Percentiles rank a stretch among this genome's conserved stretches.
phyloP scores from a whole-genome alignment of 2,797 vertebrate species.

The Benthosema pterotum region DNA sequence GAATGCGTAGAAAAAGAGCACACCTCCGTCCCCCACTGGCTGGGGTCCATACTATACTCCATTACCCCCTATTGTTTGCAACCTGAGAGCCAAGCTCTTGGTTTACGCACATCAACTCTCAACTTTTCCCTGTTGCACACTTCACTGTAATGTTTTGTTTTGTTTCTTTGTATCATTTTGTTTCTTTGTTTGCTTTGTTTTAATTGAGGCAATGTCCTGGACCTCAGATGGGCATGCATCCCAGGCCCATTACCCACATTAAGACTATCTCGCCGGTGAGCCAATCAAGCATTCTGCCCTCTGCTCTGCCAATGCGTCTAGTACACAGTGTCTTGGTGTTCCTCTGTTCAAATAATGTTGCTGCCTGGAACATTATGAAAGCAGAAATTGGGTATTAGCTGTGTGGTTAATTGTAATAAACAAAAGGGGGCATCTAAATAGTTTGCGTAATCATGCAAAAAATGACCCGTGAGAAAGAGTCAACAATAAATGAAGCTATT shows the following conservation, averaged over 20 bases:
- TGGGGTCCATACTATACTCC: background rate
- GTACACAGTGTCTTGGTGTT: conserved; percentile 47
- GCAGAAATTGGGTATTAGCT: conserved; percentile 14
- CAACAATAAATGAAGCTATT: background rate
- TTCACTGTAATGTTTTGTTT: conserved; percentile 33
- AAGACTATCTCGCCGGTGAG: conserved; percentile 18
- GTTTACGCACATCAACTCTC: conserved; percentile 29
- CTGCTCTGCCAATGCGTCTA: conserved; percentile 22
- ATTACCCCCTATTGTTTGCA: conserved; percentile 10
- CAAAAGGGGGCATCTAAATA: no score
- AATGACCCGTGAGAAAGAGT: background rate
- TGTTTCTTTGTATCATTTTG: no score
- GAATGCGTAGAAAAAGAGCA: no score
- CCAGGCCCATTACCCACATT: conserved; percentile 46
- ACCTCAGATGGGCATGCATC: conserved; percentile 34
- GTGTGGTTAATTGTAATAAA: background rate
- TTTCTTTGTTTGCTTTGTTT: conserved; percentile 25
- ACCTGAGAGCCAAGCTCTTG: conserved; percentile 1
- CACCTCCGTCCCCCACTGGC: no score
- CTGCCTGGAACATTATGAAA: conserved; percentile 8
- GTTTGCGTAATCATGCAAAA: no score
- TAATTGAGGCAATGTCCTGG: conserved; percentile 63
- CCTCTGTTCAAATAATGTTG: conserved; percentile 29
- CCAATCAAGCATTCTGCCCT: conserved; percentile 26
- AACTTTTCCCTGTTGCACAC: conserved; percentile 40